Percentiles rank a stretch among this genome's conserved stretches.
Conservation (phyloP, 2,888 invertebrate genomes). For the Xanthia togata region DNA sequence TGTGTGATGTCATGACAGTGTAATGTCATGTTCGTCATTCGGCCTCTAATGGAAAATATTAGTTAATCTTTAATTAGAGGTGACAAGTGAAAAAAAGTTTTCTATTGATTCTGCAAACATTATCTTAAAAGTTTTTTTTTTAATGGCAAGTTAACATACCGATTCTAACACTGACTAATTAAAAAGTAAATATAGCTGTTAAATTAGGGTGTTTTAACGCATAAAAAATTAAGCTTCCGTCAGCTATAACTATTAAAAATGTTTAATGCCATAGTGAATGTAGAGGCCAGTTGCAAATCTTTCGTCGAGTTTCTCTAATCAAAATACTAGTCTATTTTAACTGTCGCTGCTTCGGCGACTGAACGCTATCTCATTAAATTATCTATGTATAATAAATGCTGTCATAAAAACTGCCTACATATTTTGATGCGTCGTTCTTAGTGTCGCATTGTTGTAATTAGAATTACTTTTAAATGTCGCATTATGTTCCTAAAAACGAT, state of each 20-base stretch:
- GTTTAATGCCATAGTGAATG: slow-evolving; percentile 15
- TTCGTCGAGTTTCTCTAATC: slow-evolving; percentile 34
- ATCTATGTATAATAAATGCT: slow-evolving; percentile 25
- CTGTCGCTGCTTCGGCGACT: slow-evolving; percentile 17
- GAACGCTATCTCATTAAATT: slow-evolving; percentile 37
- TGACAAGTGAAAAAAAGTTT: not conserved
- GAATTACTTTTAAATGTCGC: not conserved
- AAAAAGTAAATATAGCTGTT: slow-evolving; percentile 23
- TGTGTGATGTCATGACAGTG: not conserved
- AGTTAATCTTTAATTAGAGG: slow-evolving; percentile 36
- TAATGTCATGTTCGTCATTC: not conserved
- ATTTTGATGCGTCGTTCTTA: not conserved
- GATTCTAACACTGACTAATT: slow-evolving; percentile 43
- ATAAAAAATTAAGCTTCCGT: slow-evolving; percentile 19
- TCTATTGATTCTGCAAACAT: slow-evolving; percentile 47
- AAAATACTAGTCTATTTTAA: slow-evolving; percentile 37
- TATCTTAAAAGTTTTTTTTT: slow-evolving; percentile 37
- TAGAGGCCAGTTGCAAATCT: slow-evolving; percentile 42
- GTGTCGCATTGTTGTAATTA: slow-evolving; percentile 1
- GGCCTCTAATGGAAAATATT: slow-evolving; percentile 24
- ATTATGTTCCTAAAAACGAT: not conserved
- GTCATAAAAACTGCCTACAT: slow-evolving; percentile 12
- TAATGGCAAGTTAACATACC: slow-evolving; percentile 20
- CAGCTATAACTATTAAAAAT: slow-evolving; percentile 13
- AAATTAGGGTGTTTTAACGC: slow-evolving; percentile 22